Percentiles rank a stretch among this genome's conserved stretches.
Evolutionary conservation across 2,113 vertebrate species (phyloP).

Genomic region (Gymnarchus niloticus): DNA sequence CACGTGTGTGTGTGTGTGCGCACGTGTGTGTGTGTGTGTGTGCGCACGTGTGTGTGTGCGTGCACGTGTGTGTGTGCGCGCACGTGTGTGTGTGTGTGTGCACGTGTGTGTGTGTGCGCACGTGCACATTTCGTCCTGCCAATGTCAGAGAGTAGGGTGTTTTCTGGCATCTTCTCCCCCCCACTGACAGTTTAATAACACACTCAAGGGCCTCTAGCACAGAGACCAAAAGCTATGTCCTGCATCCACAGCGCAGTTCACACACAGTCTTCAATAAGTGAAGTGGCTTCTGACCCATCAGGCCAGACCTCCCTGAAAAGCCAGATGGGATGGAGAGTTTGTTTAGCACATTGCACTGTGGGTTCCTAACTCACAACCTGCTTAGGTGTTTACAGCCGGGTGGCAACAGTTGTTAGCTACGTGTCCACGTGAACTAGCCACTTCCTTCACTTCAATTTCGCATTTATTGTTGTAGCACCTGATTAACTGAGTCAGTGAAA

Average conservation of each 20-base stretch:
- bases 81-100: conserved; percentile 21
- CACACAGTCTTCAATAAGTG: neutral
- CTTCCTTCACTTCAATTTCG: neutral
- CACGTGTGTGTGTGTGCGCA: conserved; percentile 30
- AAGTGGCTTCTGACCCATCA: neutral
- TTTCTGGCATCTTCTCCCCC: neutral
- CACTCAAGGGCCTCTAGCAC: conserved; percentile 56
- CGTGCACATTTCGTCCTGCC: conserved; percentile 31
- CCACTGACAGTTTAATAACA: conserved; percentile 46
- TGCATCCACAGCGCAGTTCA: neutral
- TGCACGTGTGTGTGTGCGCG: neutral
- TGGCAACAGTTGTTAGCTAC: neutral
- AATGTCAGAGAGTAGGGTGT: neutral
- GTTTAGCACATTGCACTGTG: neutral
- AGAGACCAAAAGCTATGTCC: neutral
- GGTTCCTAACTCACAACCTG: neutral
- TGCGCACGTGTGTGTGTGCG: neutral
- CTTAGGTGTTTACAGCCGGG: neutral
- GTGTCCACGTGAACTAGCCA: neutral
- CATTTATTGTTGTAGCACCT: neutral
- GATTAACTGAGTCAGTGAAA: neutral
- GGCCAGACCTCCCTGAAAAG: neutral
- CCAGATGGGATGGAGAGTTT: neutral
- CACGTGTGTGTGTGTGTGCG: conserved; percentile 28
- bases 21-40: conserved; percentile 27